Evolutionary conservation across 1,140 invertebrate genomes (phyloP), one percentile per base, ranked within the genome.

Genomic region (Bombus breviceps): DNA sequence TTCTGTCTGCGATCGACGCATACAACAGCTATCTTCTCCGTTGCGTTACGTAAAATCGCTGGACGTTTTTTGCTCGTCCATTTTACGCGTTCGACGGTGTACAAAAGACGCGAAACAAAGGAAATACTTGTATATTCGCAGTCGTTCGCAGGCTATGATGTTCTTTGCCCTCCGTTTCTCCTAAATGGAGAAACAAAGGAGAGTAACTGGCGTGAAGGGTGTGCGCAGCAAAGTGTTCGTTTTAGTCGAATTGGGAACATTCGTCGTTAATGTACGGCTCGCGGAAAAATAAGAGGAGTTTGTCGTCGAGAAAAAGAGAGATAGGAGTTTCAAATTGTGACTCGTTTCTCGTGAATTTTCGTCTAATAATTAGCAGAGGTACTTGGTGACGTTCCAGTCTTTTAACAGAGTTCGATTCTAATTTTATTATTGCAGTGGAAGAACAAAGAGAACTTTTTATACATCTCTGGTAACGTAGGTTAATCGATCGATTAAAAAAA

Each of bases 41-140:
- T 15, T 15, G 13, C 32, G 28, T 84, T 79, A 39, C 83, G 39
- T 79, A 84, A 79, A 53, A 79, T 47, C 75, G 9, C 15, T 34
- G 15, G 37, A 6, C 8, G 8, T 25, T 32, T n/a, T 81, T 59
- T 41, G 9, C 10, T 25, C 15, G 41, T 34, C 12, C 39, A 28
- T 79, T 79, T n/a, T 32, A 3, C 76, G 28, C 34, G 13, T 28
- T 57, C 34, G 3, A 37, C 13, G 28, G 1, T 53, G 25, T 10
- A 80, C 64, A 47, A 47, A 69, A 37, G 47, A 5, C 47, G 34
- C 15, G 13, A 25, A 37, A 71, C 78, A 71, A 71, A 57, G 9
- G 43, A 59, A 59, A 81, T 72, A 28, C 72, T 72, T 72, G 79
- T 25, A 47, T 28, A 57, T 47, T n/a, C 6, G 13, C 41, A 32